Evolutionary conservation across 2,888 invertebrate genomes (phyloP).

Genomic region (Chrysolina americana): DNA sequence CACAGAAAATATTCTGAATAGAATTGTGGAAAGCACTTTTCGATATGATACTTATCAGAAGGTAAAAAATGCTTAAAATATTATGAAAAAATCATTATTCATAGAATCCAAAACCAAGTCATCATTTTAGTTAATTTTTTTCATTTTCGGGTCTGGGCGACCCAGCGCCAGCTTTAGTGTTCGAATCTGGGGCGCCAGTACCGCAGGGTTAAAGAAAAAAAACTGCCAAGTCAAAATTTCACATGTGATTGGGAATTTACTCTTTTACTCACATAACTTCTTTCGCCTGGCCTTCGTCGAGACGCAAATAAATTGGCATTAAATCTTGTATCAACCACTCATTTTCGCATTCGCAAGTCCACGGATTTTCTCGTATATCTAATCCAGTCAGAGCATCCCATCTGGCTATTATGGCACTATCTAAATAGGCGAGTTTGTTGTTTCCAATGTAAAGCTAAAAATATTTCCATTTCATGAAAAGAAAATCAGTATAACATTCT

Average conservation of each 20-base stretch:
- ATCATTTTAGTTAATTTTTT: too few relatives aligned
- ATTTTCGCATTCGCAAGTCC: constrained; percentile 85
- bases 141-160: too few relatives aligned
- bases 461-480: neutral
- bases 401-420: constrained; percentile 75
- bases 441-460: constrained; percentile 80
- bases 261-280: constrained; percentile 70
- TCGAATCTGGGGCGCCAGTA: too few relatives aligned
- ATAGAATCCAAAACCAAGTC: too few relatives aligned
- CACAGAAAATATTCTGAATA: too few relatives aligned
- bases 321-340: constrained; percentile 83
- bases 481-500: neutral
- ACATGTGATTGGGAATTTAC: neutral
- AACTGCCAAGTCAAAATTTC: too few relatives aligned
- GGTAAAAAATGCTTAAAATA: too few relatives aligned
- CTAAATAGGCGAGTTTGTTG: constrained; percentile 80
- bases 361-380: constrained; percentile 82
- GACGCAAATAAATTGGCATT: constrained; percentile 72
- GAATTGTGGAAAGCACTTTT: too few relatives aligned
- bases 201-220: too few relatives aligned
- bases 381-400: constrained; percentile 81
- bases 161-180: too few relatives aligned
- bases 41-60: too few relatives aligned
- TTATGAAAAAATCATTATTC: too few relatives aligned
- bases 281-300: constrained; percentile 68